Evolutionary conservation across 2,113 vertebrate genomes (phyloP).

Genomic region (Zeus faber): DNA sequence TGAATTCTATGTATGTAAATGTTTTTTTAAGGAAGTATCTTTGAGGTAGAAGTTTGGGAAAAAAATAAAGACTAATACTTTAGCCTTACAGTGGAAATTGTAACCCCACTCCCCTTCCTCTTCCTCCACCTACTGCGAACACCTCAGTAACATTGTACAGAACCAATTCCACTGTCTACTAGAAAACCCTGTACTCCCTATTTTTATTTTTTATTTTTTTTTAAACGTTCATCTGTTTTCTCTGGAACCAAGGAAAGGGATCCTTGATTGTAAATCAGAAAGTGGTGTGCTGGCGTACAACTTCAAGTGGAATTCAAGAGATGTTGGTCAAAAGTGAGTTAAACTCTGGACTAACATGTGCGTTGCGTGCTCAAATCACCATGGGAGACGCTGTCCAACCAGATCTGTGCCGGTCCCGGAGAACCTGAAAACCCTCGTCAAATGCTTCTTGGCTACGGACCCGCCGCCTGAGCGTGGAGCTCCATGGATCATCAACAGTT

Average conservation of each 20-base stretch:
- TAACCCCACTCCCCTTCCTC: conserved; percentile 17
- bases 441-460: conserved; percentile 25
- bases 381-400: conserved; percentile 8
- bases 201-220: conserved; percentile 13
- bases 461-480: conserved; percentile 11
- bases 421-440: conserved; percentile 11
- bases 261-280: conserved; percentile 47
- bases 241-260: conserved; percentile 41
- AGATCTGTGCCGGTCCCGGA: conserved; percentile 16
- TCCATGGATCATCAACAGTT: conserved; percentile 15
- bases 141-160: conserved; percentile 26
- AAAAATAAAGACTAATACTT: conserved; percentile 44
- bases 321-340: conserved; percentile 31
- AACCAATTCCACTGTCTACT: conserved; percentile 34
- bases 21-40: conserved; percentile 50
- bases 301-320: conserved; percentile 21
- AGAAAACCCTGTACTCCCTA: conserved; percentile 4
- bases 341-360: conserved; percentile 23
- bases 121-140: conserved; percentile 10
- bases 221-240: too few species aligned
- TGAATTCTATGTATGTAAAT: conserved; percentile 64
- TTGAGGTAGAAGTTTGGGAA: conserved; percentile 46
- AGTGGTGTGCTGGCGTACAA: conserved; percentile 9
- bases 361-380: conserved; percentile 34
- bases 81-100: conserved; percentile 54